Evolutionary conservation across 2,113 vertebrate genomes (phyloP).

Genomic region (Hippocampus mohnikei): DNA sequence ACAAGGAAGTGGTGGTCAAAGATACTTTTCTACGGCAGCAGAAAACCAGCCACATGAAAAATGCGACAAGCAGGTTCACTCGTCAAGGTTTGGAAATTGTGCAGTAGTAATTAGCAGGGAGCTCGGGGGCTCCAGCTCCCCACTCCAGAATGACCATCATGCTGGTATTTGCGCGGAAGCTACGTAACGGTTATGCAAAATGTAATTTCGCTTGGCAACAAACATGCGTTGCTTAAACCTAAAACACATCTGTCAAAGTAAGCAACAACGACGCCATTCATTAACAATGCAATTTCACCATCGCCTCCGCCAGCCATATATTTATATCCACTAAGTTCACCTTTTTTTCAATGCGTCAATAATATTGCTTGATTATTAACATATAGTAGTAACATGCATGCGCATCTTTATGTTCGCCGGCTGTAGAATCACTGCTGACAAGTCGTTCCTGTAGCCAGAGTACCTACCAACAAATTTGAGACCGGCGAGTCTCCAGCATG

Average conservation of each 20-base stretch:
- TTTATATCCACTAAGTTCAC: not conserved
- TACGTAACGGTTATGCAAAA: not conserved
- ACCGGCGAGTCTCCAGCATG: slow-evolving; percentile 61
- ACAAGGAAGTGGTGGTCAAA: not conserved
- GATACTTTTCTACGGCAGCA: not conserved
- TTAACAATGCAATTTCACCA: not conserved
- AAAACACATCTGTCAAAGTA: not conserved
- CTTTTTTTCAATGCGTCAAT: slow-evolving; percentile 6
- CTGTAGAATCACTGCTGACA: slow-evolving; percentile 50
- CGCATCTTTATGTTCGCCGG: slow-evolving; percentile 2
- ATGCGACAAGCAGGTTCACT: not conserved
- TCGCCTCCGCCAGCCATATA: not conserved
- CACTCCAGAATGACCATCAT: not conserved
- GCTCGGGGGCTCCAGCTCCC: not conserved
- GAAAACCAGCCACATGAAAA: not conserved
- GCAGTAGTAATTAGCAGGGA: not conserved
- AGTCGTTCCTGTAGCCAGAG: slow-evolving; percentile 58
- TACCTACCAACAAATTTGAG: slow-evolving; percentile 71
- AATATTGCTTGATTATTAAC: slow-evolving; percentile 37
- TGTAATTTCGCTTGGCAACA: not conserved
- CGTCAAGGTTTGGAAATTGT: not conserved
- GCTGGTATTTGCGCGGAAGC: not conserved
- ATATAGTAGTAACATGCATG: slow-evolving; percentile 8
- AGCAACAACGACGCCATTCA: not conserved
- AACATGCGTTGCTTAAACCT: not conserved